Evolutionary conservation across 2,797 vertebrate species (phyloP), one percentile per base, ranked within the genome.

Genomic region (Sciaenops ocellatus): DNA sequence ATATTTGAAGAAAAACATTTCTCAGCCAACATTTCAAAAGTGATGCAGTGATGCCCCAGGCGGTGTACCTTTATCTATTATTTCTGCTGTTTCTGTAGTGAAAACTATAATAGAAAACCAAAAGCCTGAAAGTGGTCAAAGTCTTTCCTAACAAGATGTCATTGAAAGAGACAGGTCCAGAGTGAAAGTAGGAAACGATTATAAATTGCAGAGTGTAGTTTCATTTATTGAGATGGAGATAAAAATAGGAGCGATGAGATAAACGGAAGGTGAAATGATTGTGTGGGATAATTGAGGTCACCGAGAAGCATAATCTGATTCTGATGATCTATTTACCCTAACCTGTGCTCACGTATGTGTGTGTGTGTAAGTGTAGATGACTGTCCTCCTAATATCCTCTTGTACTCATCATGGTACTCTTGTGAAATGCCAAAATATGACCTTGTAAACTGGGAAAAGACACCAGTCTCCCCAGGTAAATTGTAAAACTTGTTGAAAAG

Each of bases 261-360:
- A 5, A 60, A 67, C 57, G 73, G 48, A 64, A 65, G 67, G 30
- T 72, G 46, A 79, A 77, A 54, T 80, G 76, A 80, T 50, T 70
- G 69, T 55, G 61, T 70, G 60, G 59, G 73, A 86, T 80, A 86
- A 86, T 59, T 71, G 65, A 89, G 76, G 73, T 85, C 83, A 69
- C 52, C 8, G 74, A 68, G 69, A 64, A 61, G 67, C 38, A 41
- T 57, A 83, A 76, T 82, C 69, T 72, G 34, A 38, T 38, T 68
- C 38, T 70, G 56, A 67, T 80, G 60, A 79, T 68, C n/a, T 75
- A 50, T 80, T 80, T 65, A 84, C 47, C 75, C 67, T 30, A 55
- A 48, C 30, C 34, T 44, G 67, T 30, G 51, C 42, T 67, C 15
- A n/a, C 38, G 16, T 55, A 51, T 64, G 46, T 71, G 50, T n/a